These are phyloP conservation scores for Lagopus muta DNA, from an alignment of 2,113 vertebrate species.

Conservation along the genomic window DNA sequence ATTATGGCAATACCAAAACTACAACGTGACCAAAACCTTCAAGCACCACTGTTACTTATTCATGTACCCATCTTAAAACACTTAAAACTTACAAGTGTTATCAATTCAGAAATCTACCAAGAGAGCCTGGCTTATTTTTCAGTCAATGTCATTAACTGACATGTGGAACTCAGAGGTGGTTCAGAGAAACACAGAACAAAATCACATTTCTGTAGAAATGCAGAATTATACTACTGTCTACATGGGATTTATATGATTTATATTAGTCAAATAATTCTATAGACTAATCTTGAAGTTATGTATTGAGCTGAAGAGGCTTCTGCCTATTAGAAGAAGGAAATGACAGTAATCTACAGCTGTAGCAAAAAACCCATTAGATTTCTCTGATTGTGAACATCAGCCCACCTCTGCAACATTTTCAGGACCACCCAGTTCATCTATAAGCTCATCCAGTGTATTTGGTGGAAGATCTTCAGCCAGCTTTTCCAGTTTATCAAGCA, in stretches of 20 bases:
- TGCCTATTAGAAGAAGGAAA: neutral
- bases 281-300: neutral
- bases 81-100: too few relatives aligned
- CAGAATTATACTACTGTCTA: neutral
- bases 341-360: neutral
- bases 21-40: neutral
- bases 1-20: neutral
- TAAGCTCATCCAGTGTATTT: conserved; percentile 96
- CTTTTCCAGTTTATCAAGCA: conserved; percentile 92
- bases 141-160: neutral
- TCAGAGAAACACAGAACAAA: neutral
- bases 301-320: neutral
- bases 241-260: neutral
- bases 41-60: neutral
- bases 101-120: neutral
- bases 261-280: too few relatives aligned
- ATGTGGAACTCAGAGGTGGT: neutral
- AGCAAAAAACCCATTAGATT: neutral
- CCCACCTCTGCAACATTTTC: conserved; percentile 97
- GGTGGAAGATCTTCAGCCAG: conserved; percentile 92
- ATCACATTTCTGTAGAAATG: accelerated
- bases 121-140: neutral
- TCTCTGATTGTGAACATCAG: neutral
- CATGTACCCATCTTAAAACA: neutral
- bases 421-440: conserved; percentile 95